phyloP scores from a whole-genome alignment of 1,140 invertebrate species.

The Colletes gigas region DNA sequence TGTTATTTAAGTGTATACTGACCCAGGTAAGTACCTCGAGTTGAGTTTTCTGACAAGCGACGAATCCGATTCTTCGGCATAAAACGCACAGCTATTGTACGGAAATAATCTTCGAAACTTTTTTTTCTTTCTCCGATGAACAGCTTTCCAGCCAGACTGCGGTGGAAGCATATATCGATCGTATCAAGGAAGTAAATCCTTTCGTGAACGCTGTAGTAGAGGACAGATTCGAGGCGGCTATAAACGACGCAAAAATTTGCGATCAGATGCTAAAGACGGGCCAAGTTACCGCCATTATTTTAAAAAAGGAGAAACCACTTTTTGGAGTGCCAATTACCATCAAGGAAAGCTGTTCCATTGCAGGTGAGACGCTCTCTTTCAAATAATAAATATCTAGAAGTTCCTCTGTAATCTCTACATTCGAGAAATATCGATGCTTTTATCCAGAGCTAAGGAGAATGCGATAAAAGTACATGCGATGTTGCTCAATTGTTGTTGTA shows the following conservation, averaged over 20 bases:
- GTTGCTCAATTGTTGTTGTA: no score
- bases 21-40: no score
- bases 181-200: constrained; percentile 87
- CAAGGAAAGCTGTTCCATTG: constrained; percentile 87
- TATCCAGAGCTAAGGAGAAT: no score
- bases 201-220: constrained; percentile 89
- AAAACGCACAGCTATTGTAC: no score
- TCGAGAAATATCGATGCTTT: no score
- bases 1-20: no score
- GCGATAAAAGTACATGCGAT: no score
- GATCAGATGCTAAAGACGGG: constrained; percentile 81
- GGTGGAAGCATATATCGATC: constrained; percentile 84
- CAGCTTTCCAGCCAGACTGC: constrained; percentile 81
- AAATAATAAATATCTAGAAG: no score
- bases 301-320: constrained; percentile 84
- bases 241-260: constrained; percentile 85
- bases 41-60: no score
- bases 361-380: constrained; percentile 81
- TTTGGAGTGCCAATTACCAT: constrained; percentile 90
- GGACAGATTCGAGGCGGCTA: constrained; percentile 85
- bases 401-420: no score
- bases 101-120: no score
- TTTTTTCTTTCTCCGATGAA: background rate
- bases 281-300: constrained; percentile 69
- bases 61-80: no score